Evolutionary conservation across 2,797 vertebrate species (phyloP), one percentile per base, ranked within the genome.

Genomic region (Leptatherina wallacei): DNA sequence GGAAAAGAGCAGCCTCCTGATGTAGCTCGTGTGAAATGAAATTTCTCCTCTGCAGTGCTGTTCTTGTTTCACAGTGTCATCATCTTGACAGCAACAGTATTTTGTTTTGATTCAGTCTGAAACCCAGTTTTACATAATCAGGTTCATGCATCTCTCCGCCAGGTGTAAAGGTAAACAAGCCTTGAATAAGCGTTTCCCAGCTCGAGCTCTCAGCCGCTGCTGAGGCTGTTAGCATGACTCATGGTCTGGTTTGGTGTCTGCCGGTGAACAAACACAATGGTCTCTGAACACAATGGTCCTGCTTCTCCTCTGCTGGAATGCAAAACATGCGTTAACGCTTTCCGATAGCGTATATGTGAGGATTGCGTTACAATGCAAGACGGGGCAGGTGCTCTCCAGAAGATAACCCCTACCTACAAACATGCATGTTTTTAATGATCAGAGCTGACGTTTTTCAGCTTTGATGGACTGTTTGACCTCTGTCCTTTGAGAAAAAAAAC

Each of bases 221-320:
- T 77, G 82, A 85, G 89, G 75, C 86, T 67, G 81, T 63, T 83
- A 84, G 79, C 83, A 80, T 93, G 93, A 93, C 86, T 94, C 92
- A 93, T 30, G 81, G 90, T 89, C 91, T 86, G 85, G 62, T 88
- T 85, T 55, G 74, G 75, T 85, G 89, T 90, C 85, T 89, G 91
- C 87, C 90, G 85, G 74, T 33, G 69, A 71, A 74, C 80, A 72
- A 85, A 88, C 87, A 94, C 92, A 94, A 94, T 92, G 88, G 87
- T 36, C 80, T 85, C 83, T 78, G 83, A 85, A 90, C 90, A 93
- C 92, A 90, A 91, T 88, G 59, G 82, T 68, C 69, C 73, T 38
- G 80, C 68, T 72, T 82, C 62, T 76, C 84, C 87, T 59, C 83
- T 54, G 66, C 75, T 85, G 89, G 91, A 93, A 92, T 90, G 92